Base-by-base conservation (phyloP, 1,140 invertebrate genomes). In the Hyles euphorbiae region DNA sequence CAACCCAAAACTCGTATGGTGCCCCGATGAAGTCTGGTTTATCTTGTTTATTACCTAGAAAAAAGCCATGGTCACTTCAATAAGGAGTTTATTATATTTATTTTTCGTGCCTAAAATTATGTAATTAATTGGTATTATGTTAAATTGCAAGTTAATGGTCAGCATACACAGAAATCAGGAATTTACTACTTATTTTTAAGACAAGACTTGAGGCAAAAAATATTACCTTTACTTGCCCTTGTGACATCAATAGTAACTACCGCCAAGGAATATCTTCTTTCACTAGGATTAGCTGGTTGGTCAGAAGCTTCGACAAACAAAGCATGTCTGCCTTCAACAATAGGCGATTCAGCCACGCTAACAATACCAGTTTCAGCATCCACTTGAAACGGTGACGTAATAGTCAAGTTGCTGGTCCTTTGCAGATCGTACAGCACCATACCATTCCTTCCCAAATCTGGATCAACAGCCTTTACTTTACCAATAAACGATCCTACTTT, bases 1-100 rank as follows among this genome's bases (percentile, higher is more conserved):
- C 94, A 11, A 98, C 94, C 93, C 94, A 96, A 83, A 98, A 97
- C 64, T 96, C 94, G 74, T 98, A 98, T 0, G 96, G 95, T 1
- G 96, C 92, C 34, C 96, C 96, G 33, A 96, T 89, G 74, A 98
- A 98, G 63, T 95, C 93, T 0, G 97, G 96, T 43, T 89, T 88
- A 61, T 91, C 91, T 36, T 87, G 70, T 62, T 83, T 89, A 22
- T 79, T 70, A 12, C 82, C 91, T 92, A 40, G 63, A 74, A 78
- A 61, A 58, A 40, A 36, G 3, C 36, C 3, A 36, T 36, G 36
- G 7, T 4, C 3, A 7, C 7, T 36, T 4, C 36, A 36, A 36
- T 4, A 4, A 36, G 3, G 36, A 47, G 10, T 9, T 5, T 47
- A 10, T 10, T 12, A 5, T 47, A 5, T 47, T n/a, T 47, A 5